Base-by-base conservation (phyloP, 2,888 invertebrate species). In the Augochlorella aurata region DNA sequence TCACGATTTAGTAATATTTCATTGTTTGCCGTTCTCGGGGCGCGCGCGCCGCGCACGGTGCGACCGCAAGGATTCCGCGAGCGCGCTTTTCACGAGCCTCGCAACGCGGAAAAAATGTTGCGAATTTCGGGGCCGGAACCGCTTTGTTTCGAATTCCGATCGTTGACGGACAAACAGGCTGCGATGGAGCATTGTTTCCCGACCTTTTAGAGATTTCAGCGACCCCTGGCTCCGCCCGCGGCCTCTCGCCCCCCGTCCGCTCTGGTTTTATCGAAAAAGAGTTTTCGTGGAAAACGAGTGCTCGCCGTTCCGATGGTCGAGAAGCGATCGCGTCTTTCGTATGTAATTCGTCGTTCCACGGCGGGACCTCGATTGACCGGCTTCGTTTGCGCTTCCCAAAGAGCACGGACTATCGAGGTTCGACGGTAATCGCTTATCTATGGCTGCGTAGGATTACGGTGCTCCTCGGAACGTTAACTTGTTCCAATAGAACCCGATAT, bases 1-100 rank as follows among this genome's bases (percentile, higher is more conserved):
- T 65, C 63, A 44, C 78, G 73, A 69, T 81, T 81, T 79, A 45
- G 69, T 54, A 66, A 66, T 69, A 61, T 67, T 67, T 52, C 74
- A 74, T 72, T 68, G 79, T 79, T 81, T 12, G 18, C 24, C 21
- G n/a, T 69, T 63, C 14, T 24, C 12, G 24, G 38, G 38, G 14
- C n/a, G 14, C 47, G 1, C 2, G 2, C 44, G 44, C 52, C n/a
- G 18, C 52, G 14, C 49, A 29, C 44, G 7, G 44, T 44, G 18
- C 5, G n/a, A 24, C n/a, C 58, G 47, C 67, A 52, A 44, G 58
- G 10, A 68, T 66, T 29, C 38, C 18, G 2, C n/a, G 16, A 21
- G 9, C 0, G 12, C 54, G 14, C 58, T 70, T 67, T 49, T 45
- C 52, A 24, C 24, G 58, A 52, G 5, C 1, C 9, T 1, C 10